Conservation (phyloP, 2,113 vertebrate genomes). For the Ailurus styani region DNA sequence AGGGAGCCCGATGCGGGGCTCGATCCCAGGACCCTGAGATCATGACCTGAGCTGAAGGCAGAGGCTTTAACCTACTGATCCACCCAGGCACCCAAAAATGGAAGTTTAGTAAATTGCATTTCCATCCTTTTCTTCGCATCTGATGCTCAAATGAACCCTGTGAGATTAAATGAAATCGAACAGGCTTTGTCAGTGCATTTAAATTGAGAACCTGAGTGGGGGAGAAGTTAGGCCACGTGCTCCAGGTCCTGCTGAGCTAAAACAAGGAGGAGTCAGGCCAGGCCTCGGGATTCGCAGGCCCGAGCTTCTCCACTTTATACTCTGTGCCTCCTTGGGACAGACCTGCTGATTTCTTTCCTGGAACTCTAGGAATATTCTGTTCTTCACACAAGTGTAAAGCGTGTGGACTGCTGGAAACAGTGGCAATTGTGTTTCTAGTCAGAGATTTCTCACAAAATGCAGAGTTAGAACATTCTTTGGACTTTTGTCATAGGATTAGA, state of each 20-base stretch:
- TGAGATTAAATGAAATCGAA: neutral
- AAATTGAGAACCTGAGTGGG: neutral
- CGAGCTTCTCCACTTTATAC: neutral
- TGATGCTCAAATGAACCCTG: neutral
- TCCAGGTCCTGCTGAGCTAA: neutral
- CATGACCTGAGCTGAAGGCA: too few species aligned
- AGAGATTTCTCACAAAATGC: neutral
- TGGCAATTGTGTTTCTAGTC: neutral
- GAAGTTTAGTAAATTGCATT: neutral
- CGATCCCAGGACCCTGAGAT: too few species aligned
- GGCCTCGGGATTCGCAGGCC: neutral
- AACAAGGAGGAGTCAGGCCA: fast-evolving
- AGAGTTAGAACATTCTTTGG: neutral
- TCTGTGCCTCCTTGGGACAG: neutral
- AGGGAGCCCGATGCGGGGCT: too few species aligned
- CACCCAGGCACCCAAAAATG: too few species aligned
- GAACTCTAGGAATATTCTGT: neutral
- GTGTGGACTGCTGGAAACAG: neutral
- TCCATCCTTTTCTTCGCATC: neutral
- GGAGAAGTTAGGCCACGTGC: neutral
- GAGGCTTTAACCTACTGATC: too few species aligned
- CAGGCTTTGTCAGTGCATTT: neutral
- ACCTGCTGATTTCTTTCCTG: neutral
- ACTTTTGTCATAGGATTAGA: neutral
- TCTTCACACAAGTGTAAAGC: neutral